A percentile compares a stretch with the other conserved stretches of the same genome.
These are phyloP conservation scores for Actias luna DNA, from an alignment of 2,888 invertebrate species.

Conservation along the genomic window DNA sequence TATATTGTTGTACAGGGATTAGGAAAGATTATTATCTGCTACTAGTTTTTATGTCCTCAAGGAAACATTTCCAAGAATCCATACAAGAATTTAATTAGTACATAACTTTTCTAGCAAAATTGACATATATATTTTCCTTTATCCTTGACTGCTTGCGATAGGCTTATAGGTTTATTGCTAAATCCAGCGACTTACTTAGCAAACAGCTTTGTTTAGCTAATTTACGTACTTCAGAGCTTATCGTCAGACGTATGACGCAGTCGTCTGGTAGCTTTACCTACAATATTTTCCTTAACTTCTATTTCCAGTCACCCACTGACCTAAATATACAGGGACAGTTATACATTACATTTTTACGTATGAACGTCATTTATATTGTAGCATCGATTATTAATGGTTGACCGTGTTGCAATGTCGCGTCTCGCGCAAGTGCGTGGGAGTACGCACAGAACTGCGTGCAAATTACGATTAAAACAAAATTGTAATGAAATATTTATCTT, in stretches of 20 bases:
- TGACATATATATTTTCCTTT: neutral
- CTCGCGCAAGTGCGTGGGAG: neutral
- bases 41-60: no score
- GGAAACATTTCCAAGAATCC: no score
- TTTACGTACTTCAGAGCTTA: neutral
- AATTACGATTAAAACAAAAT: neutral
- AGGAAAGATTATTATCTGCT: neutral
- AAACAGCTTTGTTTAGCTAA: slow-evolving; percentile 2
- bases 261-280: neutral
- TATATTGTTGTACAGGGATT: neutral
- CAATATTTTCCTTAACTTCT: slow-evolving; percentile 7
- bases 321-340: neutral
- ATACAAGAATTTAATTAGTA: no score
- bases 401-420: slow-evolving; percentile 1
- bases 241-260: neutral
- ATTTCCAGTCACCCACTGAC: slow-evolving; percentile 1
- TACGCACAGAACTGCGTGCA: neutral
- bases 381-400: neutral
- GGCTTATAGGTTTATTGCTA: neutral
- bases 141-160: neutral
- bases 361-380: slow-evolving; percentile 5
- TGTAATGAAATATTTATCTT: neutral
- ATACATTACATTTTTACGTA: slow-evolving; percentile 1
- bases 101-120: neutral
- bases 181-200: slow-evolving; percentile 3